Evolutionary conservation across 2,113 vertebrate species (phyloP), one percentile per base, ranked within the genome.

Genomic region (Vidua chalybeata): DNA sequence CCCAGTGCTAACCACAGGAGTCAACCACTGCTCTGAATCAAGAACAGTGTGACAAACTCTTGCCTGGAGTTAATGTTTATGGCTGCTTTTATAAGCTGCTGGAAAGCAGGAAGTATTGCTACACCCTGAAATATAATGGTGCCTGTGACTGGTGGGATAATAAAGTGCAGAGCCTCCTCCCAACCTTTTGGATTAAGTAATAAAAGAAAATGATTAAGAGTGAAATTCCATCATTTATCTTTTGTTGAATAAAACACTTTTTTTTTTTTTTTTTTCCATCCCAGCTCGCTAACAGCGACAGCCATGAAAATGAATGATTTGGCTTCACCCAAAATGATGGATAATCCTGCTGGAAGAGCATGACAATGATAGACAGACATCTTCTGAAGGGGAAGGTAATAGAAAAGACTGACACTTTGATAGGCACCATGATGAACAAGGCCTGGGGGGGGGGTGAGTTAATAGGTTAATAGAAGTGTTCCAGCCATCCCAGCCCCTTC

Each of bases 171-270:
- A 91, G 52, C 93, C 83, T 93, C 84, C 62, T 91, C 82, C 72
- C 89, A 92, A 46, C 90, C 85, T 91, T 88, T 96, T 84, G 93
- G 83, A 94, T 96, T 95, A 97, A 93, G 78, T 94, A 94, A 95
- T 95, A 95, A 93, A 95, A 95, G 77, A 71, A 97, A 96, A 92
- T 97, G 58, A 96, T 95, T 96, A 96, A 96, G 83, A 85, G 84
- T 46, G 80, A 80, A 83, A 96, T 91, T 75, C 89, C 55, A 77
- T 89, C 46, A 85, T 93, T 89, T 95, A 80, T 84, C 94, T 94
- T 95, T 90, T 73, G 46, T 91, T 91, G 52, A 93, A 94, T 64
- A 66, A 82, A 94, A 74, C 61, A 13, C 10, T 21, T 84, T 92
- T 94, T 94, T 95, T 51, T 94, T 95, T 51, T 41, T 39, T 41